phyloP scores from a whole-genome alignment of 1,140 invertebrate genomes.

The Penaeus vannamei region DNA sequence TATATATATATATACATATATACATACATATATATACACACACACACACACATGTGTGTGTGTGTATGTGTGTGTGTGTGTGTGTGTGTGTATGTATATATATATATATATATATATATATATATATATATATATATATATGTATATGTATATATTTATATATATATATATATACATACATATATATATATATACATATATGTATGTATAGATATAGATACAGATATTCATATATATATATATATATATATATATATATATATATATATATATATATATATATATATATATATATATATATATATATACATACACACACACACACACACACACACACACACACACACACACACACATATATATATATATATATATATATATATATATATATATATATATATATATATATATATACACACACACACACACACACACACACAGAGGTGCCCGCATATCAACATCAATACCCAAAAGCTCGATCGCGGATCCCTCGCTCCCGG shows the following conservation, averaged over 20 bases:
- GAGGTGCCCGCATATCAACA: too few relatives aligned
- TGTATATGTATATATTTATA: not conserved
- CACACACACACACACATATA: not conserved
- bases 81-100: not conserved
- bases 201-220: not conserved
- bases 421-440: too few relatives aligned
- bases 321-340: not conserved
- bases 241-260: not conserved
- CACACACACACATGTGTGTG: not conserved
- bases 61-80: not conserved
- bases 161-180: not conserved
- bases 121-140: not conserved
- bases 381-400: too few relatives aligned
- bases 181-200: not conserved
- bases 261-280: constrained; percentile 28
- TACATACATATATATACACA: not conserved
- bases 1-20: not conserved
- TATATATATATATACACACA: too few relatives aligned
- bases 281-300: constrained; percentile 29
- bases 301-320: not conserved
- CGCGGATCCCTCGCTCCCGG: too few relatives aligned
- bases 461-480: too few relatives aligned
- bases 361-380: too few relatives aligned
- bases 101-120: not conserved
- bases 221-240: not conserved